Percentiles rank a stretch among this genome's conserved stretches.
phyloP scores from a whole-genome alignment of 2,888 invertebrate genomes.

The Andrena minutula region DNA sequence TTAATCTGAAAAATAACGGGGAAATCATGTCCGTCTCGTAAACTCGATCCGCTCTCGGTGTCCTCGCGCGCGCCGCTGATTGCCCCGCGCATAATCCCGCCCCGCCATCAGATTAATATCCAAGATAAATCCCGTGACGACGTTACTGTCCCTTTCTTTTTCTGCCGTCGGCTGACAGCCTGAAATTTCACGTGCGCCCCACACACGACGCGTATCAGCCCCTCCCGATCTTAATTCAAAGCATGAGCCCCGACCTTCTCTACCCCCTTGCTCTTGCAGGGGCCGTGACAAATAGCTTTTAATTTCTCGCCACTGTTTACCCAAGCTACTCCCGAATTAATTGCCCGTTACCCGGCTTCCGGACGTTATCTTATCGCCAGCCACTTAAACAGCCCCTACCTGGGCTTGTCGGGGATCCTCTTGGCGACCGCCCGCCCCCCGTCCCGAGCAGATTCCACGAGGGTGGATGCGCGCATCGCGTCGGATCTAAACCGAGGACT shows the following conservation, averaged over 20 bases:
- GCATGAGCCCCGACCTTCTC: slow-evolving; percentile 62
- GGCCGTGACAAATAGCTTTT: slow-evolving; percentile 84
- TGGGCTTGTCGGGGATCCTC: not conserved
- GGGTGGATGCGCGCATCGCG: slow-evolving; percentile 59
- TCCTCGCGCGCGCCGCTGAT: not conserved
- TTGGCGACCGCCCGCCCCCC: not conserved
- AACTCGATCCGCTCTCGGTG: not conserved
- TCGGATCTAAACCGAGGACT: slow-evolving; percentile 81
- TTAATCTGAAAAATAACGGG: slow-evolving; percentile 7
- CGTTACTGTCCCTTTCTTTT: slow-evolving; percentile 57
- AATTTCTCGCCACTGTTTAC: slow-evolving; percentile 84
- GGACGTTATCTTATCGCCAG: slow-evolving; percentile 84
- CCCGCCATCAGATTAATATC: slow-evolving; percentile 44
- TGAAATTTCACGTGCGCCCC: slow-evolving; percentile 55
- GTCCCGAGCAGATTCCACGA: slow-evolving; percentile 14
- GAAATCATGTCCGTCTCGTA: not conserved
- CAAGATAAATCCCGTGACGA: slow-evolving; percentile 55
- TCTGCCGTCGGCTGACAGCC: slow-evolving; percentile 2
- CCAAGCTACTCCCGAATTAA: slow-evolving; percentile 82
- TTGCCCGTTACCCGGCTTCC: slow-evolving; percentile 78
- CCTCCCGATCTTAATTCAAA: slow-evolving; percentile 81
- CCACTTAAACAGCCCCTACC: slow-evolving; percentile 80
- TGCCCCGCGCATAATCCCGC: not conserved
- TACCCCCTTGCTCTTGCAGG: slow-evolving; percentile 44
- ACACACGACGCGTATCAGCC: slow-evolving; percentile 65